Conservation (phyloP, 2,797 vertebrate species). For the Sebastes trivittatus region DNA sequence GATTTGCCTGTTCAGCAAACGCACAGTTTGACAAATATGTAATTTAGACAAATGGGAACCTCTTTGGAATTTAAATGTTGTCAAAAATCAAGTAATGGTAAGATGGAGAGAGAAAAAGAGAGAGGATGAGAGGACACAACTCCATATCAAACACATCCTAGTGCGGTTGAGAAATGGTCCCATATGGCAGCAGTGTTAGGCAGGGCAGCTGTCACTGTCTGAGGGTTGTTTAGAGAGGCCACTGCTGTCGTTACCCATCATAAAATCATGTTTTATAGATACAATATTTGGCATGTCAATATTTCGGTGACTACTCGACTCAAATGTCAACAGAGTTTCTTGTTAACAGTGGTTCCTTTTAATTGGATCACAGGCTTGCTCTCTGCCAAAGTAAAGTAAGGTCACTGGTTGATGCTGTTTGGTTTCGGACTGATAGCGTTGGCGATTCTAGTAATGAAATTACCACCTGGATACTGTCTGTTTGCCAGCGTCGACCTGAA, state of each 20-base stretch:
- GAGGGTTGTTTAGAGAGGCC: conserved; percentile 6
- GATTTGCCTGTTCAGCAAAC: too few relatives aligned
- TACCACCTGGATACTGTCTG: conserved; percentile 31
- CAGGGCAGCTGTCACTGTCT: conserved; percentile 39
- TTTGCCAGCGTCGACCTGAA: conserved; percentile 33
- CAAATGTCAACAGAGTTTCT: conserved; percentile 19
- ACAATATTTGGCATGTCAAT: conserved; percentile 30
- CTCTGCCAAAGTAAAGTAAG: conserved; percentile 4
- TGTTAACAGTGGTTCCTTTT: background rate
- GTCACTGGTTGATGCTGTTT: conserved; percentile 27
- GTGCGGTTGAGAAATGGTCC: conserved; percentile 15
- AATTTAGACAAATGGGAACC: background rate
- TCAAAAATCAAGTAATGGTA: background rate
- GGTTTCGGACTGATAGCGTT: conserved; percentile 8
- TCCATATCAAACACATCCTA: conserved; percentile 42
- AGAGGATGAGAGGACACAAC: background rate
- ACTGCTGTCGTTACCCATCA: background rate
- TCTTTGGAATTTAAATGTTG: background rate
- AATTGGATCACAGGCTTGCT: conserved; percentile 4
- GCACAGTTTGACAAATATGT: background rate
- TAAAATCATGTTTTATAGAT: conserved; percentile 25
- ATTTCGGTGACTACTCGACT: background rate
- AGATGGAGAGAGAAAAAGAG: background rate
- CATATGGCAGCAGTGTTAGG: conserved; percentile 16
- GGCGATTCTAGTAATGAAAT: conserved; percentile 51